A percentile compares a stretch with the other conserved stretches of the same genome.
phyloP scores from a whole-genome alignment of 92 coral and sea anemone species.

The Blastomussa wellsi region DNA sequence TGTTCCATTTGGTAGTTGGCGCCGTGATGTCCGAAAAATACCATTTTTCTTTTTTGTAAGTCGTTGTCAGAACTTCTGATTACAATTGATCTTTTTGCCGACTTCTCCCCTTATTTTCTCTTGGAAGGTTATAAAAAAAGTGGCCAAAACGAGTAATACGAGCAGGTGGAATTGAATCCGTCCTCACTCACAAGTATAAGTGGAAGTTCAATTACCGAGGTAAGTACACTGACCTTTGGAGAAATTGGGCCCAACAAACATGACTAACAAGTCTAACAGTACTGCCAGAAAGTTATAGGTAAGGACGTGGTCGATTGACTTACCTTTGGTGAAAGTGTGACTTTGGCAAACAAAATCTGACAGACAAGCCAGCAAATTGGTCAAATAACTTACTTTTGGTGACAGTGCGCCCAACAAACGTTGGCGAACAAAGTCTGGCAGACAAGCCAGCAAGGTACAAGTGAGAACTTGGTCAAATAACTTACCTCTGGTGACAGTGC shows the following conservation, averaged over 20 bases:
- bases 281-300: too few relatives aligned
- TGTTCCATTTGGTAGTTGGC: background rate
- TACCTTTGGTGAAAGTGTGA: background rate
- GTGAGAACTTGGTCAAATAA: background rate
- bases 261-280: too few relatives aligned
- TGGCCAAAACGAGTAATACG: too few relatives aligned
- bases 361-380: background rate
- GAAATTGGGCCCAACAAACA: too few relatives aligned
- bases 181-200: too few relatives aligned
- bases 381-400: background rate
- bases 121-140: too few relatives aligned
- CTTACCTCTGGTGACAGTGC: conserved; percentile 40
- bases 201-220: background rate
- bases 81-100: too few relatives aligned
- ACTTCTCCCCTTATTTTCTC: too few relatives aligned
- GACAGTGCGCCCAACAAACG: background rate
- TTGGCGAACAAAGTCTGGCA: background rate
- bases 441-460: background rate
- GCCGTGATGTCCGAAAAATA: too few relatives aligned
- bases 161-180: too few relatives aligned
- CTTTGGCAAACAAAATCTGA: background rate
- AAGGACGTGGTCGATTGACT: background rate
- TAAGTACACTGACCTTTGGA: background rate
- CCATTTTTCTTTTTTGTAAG: too few relatives aligned
- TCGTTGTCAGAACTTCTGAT: too few relatives aligned